Conservation (phyloP, 2,797 vertebrate species). For the Semotilus atromaculatus region DNA sequence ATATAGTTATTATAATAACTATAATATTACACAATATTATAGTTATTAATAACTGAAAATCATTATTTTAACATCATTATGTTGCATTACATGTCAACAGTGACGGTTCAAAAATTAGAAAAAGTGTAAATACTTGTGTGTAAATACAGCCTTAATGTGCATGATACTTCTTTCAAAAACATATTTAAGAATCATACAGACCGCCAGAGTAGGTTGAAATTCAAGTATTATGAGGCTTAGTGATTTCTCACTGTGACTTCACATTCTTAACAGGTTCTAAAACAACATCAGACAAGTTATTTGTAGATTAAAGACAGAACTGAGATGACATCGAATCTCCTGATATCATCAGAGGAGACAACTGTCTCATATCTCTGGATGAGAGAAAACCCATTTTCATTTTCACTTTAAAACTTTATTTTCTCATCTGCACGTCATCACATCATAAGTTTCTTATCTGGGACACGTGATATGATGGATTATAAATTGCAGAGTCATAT, state of each 20-base stretch:
- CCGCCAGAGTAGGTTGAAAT: not conserved
- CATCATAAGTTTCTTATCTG: not conserved
- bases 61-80: not conserved
- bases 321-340: not conserved
- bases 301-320: conserved; percentile 5
- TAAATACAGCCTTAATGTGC: no score
- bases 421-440: not conserved
- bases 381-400: not conserved
- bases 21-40: no score
- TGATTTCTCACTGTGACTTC: not conserved
- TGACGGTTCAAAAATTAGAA: not conserved
- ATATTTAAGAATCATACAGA: no score
- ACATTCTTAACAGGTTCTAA: not conserved
- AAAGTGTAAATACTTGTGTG: no score
- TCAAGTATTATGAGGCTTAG: not conserved
- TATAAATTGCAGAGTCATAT: conserved; percentile 12
- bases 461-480: not conserved
- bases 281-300: conserved; percentile 10
- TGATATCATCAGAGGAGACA: conserved; percentile 7
- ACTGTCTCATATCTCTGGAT: not conserved
- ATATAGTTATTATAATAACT: no score
- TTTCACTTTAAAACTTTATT: not conserved
- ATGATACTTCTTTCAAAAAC: no score
- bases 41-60: not conserved
- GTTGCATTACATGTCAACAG: not conserved